phyloP scores from a whole-genome alignment of 2,888 invertebrate genomes.

The Thecocarcelia acutangulata region DNA sequence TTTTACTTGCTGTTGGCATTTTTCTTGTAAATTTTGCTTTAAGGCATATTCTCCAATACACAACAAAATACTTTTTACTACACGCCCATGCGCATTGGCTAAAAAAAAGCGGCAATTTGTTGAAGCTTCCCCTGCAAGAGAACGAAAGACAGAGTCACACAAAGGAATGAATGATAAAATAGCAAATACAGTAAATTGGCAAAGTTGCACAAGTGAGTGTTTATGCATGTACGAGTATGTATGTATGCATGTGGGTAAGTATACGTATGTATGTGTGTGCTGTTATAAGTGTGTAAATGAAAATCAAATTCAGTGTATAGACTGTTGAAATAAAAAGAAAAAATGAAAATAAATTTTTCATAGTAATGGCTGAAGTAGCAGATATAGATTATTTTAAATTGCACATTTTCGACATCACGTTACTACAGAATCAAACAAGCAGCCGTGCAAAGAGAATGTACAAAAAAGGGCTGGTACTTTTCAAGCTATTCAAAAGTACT shows the following conservation, averaged over 20 bases:
- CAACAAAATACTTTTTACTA: neutral
- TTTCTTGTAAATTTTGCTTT: conserved; percentile 23
- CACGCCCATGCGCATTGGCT: conserved; percentile 60
- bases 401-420: conserved; percentile 58
- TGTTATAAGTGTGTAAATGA: conserved; percentile 7
- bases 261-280: neutral
- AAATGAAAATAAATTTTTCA: conserved; percentile 58
- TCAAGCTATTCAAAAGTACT: no score
- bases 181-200: conserved; percentile 5
- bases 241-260: neutral
- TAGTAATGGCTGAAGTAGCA: conserved; percentile 71
- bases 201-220: conserved; percentile 34
- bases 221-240: neutral
- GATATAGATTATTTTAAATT: conserved; percentile 62
- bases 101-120: conserved; percentile 46
- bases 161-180: conserved; percentile 11
- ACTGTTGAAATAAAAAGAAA: conserved; percentile 59
- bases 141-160: conserved; percentile 27
- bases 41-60: conserved; percentile 14
- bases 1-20: conserved; percentile 36
- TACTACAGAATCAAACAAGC: neutral
- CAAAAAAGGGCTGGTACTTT: neutral
- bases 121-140: conserved; percentile 55
- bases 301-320: conserved; percentile 35
- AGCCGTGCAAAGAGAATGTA: neutral